phyloP scores from a whole-genome alignment of 2,888 invertebrate species.

The Eristalis arbustorum region DNA sequence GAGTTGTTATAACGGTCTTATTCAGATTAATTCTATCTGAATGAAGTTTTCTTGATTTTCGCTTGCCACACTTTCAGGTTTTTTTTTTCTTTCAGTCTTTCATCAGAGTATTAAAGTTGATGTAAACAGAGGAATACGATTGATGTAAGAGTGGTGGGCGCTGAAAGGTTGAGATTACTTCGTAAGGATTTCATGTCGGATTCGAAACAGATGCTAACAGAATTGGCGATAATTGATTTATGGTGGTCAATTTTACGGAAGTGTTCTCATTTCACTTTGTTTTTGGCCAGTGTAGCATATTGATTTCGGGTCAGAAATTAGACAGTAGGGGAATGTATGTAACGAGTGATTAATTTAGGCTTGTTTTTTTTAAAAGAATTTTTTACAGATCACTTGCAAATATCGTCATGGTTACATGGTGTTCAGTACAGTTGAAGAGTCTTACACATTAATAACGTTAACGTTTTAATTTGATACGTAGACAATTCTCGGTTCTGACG shows the following conservation, averaged over 20 bases:
- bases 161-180: neutral
- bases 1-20: conserved; percentile 4
- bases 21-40: conserved; percentile 24
- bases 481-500: too few relatives aligned
- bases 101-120: neutral
- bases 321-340: too few relatives aligned
- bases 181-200: neutral
- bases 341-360: too few relatives aligned
- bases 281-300: too few relatives aligned
- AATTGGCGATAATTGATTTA: neutral
- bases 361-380: too few relatives aligned
- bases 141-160: neutral
- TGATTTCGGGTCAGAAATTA: too few relatives aligned
- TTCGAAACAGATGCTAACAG: neutral
- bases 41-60: conserved; percentile 4
- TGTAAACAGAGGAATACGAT: neutral
- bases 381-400: too few relatives aligned
- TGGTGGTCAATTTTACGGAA: neutral
- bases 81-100: neutral
- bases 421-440: too few relatives aligned
- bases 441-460: too few relatives aligned
- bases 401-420: too few relatives aligned
- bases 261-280: neutral
- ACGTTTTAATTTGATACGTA: too few relatives aligned
- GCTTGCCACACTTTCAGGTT: conserved; percentile 25